phyloP scores from a whole-genome alignment of 2,888 invertebrate genomes.

The Himalopsyche tibetana region DNA sequence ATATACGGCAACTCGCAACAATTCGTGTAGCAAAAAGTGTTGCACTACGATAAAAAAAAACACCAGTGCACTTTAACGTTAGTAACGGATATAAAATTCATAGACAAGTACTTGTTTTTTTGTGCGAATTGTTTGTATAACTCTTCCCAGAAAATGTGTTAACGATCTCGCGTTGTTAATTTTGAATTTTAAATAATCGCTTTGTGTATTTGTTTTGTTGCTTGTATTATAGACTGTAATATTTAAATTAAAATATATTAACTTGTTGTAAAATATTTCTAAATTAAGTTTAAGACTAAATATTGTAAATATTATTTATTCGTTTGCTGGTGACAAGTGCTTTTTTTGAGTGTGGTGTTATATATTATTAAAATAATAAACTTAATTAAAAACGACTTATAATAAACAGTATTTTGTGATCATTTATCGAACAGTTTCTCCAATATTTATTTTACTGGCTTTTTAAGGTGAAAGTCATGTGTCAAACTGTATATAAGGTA shows the following conservation, averaged over 20 bases:
- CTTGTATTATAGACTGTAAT: neutral
- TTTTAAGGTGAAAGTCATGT: neutral
- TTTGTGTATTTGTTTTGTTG: constrained; percentile 1
- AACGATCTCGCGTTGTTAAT: neutral
- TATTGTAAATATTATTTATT: neutral
- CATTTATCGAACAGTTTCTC: too few species aligned
- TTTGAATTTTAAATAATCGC: neutral
- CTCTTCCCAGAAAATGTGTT: neutral
- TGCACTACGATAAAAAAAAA: constrained; percentile 23
- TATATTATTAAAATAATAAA: neutral
- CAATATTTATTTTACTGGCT: too few species aligned
- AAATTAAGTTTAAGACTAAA: too few species aligned
- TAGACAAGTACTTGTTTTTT: neutral
- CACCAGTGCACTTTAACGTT: constrained; percentile 5
- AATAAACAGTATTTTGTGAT: too few species aligned
- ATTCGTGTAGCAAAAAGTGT: neutral
- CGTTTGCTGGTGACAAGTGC: neutral
- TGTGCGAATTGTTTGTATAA: constrained; percentile 4
- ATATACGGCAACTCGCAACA: neutral
- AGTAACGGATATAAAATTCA: neutral
- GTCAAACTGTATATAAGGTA: neutral
- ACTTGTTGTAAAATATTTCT: too few species aligned
- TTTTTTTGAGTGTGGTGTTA: constrained; percentile 26
- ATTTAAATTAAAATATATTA: neutral
- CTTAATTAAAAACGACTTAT: too few species aligned